Evolutionary conservation across 2,888 invertebrate species (phyloP).

Genomic region (Drosophila macrothrix): DNA sequence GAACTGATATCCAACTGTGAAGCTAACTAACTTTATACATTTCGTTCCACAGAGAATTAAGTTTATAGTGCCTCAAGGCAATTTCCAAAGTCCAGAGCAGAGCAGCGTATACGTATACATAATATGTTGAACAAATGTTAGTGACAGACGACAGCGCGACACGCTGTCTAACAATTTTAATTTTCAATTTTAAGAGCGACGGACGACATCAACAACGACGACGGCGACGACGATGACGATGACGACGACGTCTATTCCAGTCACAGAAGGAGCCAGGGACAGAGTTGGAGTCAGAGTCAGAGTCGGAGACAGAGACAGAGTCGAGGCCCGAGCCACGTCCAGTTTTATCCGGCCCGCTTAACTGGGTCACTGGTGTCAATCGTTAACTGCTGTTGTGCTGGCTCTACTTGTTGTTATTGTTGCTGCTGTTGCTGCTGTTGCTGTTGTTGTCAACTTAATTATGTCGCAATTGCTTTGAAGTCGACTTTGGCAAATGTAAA

Average conservation of each 20-base stretch:
- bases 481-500: constrained; percentile 73
- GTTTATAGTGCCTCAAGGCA: neutral
- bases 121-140: constrained; percentile 57
- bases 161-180: constrained; percentile 80
- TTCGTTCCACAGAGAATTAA: neutral
- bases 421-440: constrained; percentile 37
- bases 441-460: constrained; percentile 78
- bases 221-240: constrained; percentile 40
- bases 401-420: constrained; percentile 25
- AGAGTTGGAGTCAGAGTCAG: constrained; percentile 13
- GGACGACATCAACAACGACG: constrained; percentile 21
- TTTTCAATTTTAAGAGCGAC: constrained; percentile 73
- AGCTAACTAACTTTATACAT: neutral
- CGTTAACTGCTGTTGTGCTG: constrained; percentile 53
- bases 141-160: constrained; percentile 76
- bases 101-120: constrained; percentile 63
- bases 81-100: neutral
- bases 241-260: constrained; percentile 49
- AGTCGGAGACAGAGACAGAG: constrained; percentile 11
- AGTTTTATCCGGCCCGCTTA: constrained; percentile 60
- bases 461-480: constrained; percentile 80
- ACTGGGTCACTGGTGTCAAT: constrained; percentile 79
- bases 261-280: constrained; percentile 5
- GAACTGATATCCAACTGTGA: neutral
- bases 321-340: constrained; percentile 39